A percentile compares a stretch with the other conserved stretches of the same genome.
Evolutionary conservation across 2,797 vertebrate genomes (phyloP).

Genomic region (Taeniopygia guttata): DNA sequence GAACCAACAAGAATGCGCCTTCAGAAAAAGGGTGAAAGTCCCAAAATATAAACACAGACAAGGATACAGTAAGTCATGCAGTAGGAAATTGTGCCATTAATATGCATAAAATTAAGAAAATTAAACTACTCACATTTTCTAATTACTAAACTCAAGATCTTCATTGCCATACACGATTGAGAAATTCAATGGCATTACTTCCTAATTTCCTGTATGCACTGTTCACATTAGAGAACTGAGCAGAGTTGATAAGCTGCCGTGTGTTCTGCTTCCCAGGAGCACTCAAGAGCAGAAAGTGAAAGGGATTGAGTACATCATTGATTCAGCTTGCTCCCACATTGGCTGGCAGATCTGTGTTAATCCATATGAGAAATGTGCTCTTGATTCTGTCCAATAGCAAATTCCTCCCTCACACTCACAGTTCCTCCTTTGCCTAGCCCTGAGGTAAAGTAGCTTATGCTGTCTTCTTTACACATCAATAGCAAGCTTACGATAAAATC

Average conservation of each 20-base stretch:
- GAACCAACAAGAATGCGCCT: constrained; percentile 86
- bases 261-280: neutral
- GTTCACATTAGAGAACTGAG: neutral
- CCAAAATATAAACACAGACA: constrained; percentile 57
- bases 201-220: neutral
- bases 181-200: neutral
- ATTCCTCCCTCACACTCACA: neutral
- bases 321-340: neutral
- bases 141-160: neutral
- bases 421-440: neutral
- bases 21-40: constrained; percentile 79
- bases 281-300: neutral
- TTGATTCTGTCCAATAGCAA: neutral
- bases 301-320: neutral
- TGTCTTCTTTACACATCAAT: neutral
- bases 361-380: neutral
- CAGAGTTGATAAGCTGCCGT: neutral
- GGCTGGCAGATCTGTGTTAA: neutral
- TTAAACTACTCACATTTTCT: neutral
- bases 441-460: neutral
- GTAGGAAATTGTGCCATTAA: neutral
- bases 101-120: neutral
- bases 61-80: neutral
- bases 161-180: neutral
- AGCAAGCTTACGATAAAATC: neutral